These are phyloP conservation scores for Spheniscus mendiculus DNA, from an alignment of 2,113 vertebrate species.

Conservation along the genomic window DNA sequence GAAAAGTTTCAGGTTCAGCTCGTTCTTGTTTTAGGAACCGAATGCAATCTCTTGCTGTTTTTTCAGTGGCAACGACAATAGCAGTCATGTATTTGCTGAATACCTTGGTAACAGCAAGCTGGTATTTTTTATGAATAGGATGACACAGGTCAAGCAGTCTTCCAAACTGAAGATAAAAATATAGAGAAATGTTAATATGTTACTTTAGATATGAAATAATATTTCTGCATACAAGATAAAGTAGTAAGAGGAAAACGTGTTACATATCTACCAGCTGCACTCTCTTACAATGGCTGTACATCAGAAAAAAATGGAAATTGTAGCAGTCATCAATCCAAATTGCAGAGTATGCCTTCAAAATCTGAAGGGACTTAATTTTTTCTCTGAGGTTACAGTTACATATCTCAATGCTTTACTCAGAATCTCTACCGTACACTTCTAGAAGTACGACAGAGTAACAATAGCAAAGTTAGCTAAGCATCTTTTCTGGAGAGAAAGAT, in stretches of 20 bases:
- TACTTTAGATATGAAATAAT: not conserved
- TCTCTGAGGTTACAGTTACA: not conserved
- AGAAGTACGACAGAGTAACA: not conserved
- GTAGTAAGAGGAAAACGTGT: not conserved
- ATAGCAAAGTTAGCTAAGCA: not conserved
- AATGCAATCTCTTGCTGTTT: constrained; percentile 89
- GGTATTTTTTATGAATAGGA: constrained; percentile 95
- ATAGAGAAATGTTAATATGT: not conserved
- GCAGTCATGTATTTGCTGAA: constrained; percentile 88
- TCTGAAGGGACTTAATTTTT: not conserved
- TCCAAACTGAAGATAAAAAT: constrained; percentile 81
- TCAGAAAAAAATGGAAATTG: not conserved
- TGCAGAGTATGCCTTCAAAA: not conserved
- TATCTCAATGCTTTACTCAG: not conserved
- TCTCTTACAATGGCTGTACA: not conserved
- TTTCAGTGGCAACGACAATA: constrained; percentile 89
- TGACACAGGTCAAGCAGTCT: constrained; percentile 90
- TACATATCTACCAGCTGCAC: not conserved
- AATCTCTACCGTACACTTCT: not conserved
- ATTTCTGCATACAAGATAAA: not conserved
- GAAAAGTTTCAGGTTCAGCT: constrained; percentile 91
- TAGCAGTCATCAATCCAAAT: not conserved
- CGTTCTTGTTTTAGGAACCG: constrained; percentile 86
- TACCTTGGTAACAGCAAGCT: constrained; percentile 92
- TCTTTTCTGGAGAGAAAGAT: not conserved